phyloP scores from a whole-genome alignment of 1,140 invertebrate genomes.

The Trichoplusia ni region DNA sequence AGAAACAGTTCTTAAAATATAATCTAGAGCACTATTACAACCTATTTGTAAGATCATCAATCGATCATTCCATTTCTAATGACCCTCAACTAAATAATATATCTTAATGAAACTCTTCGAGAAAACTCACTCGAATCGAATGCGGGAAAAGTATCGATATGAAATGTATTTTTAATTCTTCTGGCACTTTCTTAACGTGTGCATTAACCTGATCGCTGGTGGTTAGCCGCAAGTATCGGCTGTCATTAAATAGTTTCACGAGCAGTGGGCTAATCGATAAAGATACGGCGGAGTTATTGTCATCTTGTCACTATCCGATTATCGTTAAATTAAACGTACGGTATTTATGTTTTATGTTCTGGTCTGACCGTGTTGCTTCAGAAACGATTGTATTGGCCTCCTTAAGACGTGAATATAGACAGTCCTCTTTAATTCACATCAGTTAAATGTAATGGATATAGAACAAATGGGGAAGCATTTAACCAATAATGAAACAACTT shows the following conservation, averaged over 20 bases:
- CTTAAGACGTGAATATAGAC: too few species aligned
- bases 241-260: conserved; percentile 17
- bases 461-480: too few species aligned
- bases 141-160: not conserved
- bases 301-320: too few species aligned
- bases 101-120: conserved; percentile 7
- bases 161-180: conserved; percentile 12
- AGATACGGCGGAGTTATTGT: not conserved
- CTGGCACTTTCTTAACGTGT: conserved; percentile 12
- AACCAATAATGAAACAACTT: too few species aligned
- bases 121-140: not conserved
- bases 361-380: too few species aligned
- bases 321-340: too few species aligned
- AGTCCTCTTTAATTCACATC: too few species aligned
- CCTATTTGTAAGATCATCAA: conserved; percentile 2
- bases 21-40: not conserved
- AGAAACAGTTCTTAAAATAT: too few species aligned
- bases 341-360: not conserved
- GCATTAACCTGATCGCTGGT: conserved; percentile 4
- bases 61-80: conserved; percentile 7
- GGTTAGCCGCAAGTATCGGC: not conserved
- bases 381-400: too few species aligned
- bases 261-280: conserved; percentile 16
- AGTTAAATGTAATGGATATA: too few species aligned
- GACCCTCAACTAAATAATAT: conserved; percentile 9